A percentile compares a stretch with the other conserved stretches of the same genome.
Conservation (phyloP, 2,888 invertebrate species). For the Trileptium ribeirensis region DNA sequence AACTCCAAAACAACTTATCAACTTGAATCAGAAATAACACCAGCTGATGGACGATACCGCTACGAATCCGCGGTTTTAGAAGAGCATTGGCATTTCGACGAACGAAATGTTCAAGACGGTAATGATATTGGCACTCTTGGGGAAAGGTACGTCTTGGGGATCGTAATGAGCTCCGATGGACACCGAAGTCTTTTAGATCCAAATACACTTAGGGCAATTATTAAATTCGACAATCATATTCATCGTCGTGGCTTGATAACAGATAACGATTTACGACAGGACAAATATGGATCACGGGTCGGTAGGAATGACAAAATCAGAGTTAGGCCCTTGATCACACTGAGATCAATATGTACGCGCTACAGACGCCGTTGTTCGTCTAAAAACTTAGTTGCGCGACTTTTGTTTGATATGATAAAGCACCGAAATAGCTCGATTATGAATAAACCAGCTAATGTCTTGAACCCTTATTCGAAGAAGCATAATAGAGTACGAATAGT, state of each 20-base stretch:
- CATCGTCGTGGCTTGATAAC: background rate
- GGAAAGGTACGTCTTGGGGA: background rate
- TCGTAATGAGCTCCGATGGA: background rate
- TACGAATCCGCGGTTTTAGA: background rate
- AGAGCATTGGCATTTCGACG: background rate
- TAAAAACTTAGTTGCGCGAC: background rate
- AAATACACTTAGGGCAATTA: background rate
- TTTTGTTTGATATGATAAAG: background rate
- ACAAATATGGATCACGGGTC: background rate
- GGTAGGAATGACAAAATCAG: background rate
- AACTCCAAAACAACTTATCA: background rate
- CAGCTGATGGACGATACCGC: background rate
- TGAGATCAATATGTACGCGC: background rate
- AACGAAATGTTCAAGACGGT: background rate
- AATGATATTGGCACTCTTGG: background rate
- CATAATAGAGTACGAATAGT: too few relatives aligned
- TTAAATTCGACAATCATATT: background rate
- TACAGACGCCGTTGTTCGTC: background rate
- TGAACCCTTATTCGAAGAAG: too few relatives aligned
- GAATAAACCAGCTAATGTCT: too few relatives aligned
- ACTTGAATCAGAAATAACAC: background rate
- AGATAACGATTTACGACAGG: background rate
- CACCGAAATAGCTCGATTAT: background rate
- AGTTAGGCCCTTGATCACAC: background rate
- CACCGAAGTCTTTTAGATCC: background rate